Conservation (phyloP, 2,797 vertebrate species). For the Acanthis flammea region DNA sequence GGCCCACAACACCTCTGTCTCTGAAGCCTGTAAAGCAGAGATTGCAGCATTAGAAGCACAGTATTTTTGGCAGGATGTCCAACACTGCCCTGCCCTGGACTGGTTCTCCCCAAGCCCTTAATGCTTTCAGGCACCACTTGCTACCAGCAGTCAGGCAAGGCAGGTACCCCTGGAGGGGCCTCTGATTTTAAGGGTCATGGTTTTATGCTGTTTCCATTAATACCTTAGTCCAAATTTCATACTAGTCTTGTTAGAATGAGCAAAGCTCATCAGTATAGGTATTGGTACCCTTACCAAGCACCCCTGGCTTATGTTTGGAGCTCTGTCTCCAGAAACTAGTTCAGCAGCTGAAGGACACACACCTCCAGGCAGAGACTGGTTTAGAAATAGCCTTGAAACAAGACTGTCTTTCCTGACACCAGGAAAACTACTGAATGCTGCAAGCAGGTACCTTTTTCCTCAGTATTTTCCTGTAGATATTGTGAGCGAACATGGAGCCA, state of each 20-base stretch:
- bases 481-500: slow-evolving; percentile 64
- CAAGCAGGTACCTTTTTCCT: slow-evolving; percentile 49
- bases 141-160: background rate
- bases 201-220: background rate
- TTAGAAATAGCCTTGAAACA: background rate
- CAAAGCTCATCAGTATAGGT: background rate
- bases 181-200: background rate
- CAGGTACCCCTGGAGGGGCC: background rate
- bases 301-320: background rate
- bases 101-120: background rate
- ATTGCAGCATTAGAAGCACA: background rate
- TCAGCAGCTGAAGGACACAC: background rate
- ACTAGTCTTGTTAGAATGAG: background rate
- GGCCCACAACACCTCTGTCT: slow-evolving; percentile 80
- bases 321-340: background rate
- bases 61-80: background rate
- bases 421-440: background rate
- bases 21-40: slow-evolving; percentile 75
- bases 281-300: background rate
- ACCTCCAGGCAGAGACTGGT: background rate
- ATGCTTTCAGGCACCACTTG: background rate
- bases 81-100: background rate
- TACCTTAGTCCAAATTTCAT: background rate
- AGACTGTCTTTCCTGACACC: background rate
- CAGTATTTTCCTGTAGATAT: slow-evolving; percentile 70